Evolutionary conservation across 2,113 vertebrate species (phyloP).

Genomic region (Eudyptes chrysolophus): DNA sequence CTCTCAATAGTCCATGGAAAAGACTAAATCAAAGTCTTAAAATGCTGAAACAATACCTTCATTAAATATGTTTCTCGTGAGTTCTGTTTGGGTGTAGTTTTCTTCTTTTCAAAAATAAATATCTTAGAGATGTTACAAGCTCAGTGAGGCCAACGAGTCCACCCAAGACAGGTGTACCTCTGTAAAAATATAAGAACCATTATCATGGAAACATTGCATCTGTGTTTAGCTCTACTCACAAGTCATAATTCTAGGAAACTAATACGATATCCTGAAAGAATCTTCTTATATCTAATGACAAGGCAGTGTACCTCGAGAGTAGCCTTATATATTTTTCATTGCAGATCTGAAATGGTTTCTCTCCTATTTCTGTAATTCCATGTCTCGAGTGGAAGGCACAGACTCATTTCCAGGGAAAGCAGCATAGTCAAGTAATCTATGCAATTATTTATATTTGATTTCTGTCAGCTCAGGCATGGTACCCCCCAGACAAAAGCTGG

Average conservation of each 20-base stretch:
- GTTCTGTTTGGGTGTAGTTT: neutral
- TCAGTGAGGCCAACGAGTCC: neutral
- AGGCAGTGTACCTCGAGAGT: neutral
- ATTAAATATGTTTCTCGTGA: neutral
- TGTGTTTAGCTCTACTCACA: slow-evolving; percentile 8
- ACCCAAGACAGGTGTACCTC: neutral
- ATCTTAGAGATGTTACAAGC: neutral
- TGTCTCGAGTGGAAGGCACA: neutral
- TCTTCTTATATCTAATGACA: slow-evolving; percentile 13
- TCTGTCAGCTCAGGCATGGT: neutral
- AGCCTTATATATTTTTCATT: slow-evolving; percentile 24
- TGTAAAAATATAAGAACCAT: neutral
- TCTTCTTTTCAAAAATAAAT: neutral
- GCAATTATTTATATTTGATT: neutral
- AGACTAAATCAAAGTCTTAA: neutral
- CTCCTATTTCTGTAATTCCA: neutral
- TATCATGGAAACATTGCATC: neutral
- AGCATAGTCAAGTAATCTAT: neutral
- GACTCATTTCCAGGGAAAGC: neutral
- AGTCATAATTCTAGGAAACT: slow-evolving; percentile 1
- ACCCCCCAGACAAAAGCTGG: neutral
- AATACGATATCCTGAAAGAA: neutral
- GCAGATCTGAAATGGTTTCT: neutral
- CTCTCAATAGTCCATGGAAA: neutral
- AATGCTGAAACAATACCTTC: neutral